Evolutionary conservation across 2,113 vertebrate genomes (phyloP), one percentile per base, ranked within the genome.

Genomic region (Sisor rabdophorus): DNA sequence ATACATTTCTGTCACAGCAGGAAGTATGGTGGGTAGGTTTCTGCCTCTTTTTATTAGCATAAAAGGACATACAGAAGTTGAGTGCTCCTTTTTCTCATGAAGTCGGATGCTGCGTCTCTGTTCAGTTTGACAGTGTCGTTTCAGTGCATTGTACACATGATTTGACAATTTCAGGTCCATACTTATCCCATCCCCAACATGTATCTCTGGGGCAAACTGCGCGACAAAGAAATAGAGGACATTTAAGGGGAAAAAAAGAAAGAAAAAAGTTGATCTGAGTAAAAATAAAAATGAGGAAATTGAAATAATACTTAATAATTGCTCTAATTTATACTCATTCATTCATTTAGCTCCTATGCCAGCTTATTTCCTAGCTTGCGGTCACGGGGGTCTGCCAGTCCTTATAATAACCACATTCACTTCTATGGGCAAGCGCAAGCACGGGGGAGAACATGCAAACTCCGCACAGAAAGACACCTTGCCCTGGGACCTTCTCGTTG

Each of bases 101-200:
- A 99, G 89, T 13, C 93, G 87, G 80, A 95, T 94, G 79, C 96
- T 97, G 79, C 95, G 94, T 3, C 93, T 89, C 87, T 98, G 94
- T 87, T 99, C 97, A 20, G 92, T 94, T 84, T 95, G 91, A 1
- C 95, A 96, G 56, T 99, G 96, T 53, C 91, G 94, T 89, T 99
- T 99, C 86, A 99, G 91, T 58, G 94, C 93, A 87, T 99, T 99
- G 76, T 97, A 99, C 71, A 98, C 97, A 28, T 96, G 95, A 77
- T 98, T 99, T 85, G 97, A 95, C 30, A 99, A 73, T 86, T 98
- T 98, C 85, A 99, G 91, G 83, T 98, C 96, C 97, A 99, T 98
- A 78, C 95, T 93, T 77, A 98, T 88, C 68, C 97, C 97, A 85
- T 99, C 97, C 0, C 97, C 97, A 22, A 98, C 95, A 5, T 93